A percentile compares a stretch with the other conserved stretches of the same genome.
phyloP scores from a whole-genome alignment of 2,888 invertebrate genomes.

The Tipula lateralis region DNA sequence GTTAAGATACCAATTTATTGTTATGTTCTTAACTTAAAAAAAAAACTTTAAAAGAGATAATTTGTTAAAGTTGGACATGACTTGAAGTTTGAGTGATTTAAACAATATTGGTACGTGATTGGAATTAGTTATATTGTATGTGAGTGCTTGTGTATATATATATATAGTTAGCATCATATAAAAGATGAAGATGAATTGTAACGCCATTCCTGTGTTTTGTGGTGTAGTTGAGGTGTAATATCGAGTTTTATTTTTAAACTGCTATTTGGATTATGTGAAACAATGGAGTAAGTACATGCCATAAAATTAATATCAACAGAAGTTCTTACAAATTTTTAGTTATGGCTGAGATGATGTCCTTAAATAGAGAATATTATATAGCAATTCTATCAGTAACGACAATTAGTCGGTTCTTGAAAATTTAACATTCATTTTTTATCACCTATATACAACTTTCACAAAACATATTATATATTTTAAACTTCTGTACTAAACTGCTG shows the following conservation, averaged over 20 bases:
- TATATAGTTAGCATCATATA: background rate
- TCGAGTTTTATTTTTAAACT: background rate
- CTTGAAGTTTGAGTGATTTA: slow-evolving; percentile 19
- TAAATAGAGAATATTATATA: too few relatives aligned
- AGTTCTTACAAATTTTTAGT: too few relatives aligned
- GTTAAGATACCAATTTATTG: background rate
- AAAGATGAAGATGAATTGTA: slow-evolving; percentile 15
- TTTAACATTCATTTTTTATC: too few relatives aligned
- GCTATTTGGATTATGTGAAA: background rate
- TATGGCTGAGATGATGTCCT: too few relatives aligned
- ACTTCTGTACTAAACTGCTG: too few relatives aligned
- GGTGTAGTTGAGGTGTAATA: background rate
- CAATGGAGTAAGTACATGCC: too few relatives aligned
- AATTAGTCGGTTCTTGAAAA: too few relatives aligned
- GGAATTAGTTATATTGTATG: background rate
- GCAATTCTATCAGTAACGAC: too few relatives aligned
- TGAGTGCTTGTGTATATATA: too few relatives aligned
- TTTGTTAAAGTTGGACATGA: slow-evolving; percentile 19
- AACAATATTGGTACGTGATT: background rate
- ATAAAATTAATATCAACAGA: too few relatives aligned
- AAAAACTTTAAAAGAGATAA: background rate
- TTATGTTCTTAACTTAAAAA: background rate
- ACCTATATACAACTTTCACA: too few relatives aligned
- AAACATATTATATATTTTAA: too few relatives aligned
- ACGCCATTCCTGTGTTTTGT: background rate